Evolutionary conservation across 1,140 invertebrate genomes (phyloP), one percentile per base, ranked within the genome.

Genomic region (Daktulosphaira vitifoliae): DNA sequence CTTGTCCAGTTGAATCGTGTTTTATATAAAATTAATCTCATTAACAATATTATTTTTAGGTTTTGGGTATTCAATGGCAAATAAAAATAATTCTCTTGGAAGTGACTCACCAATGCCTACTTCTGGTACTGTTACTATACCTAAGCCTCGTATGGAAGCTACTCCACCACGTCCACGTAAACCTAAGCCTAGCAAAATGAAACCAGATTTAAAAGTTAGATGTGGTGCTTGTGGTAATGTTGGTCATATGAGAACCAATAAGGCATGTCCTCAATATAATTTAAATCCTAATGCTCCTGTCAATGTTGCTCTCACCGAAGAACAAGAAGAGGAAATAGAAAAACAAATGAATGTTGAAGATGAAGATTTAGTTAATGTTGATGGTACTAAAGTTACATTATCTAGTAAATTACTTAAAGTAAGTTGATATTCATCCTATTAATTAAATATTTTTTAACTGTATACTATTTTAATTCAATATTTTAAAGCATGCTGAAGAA

Each of bases 141-240:
- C 38, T 54, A 53, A 54, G 9, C 65, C 26, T 20, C 52, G 49
- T 11, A 48, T 54, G 22, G 52, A 66, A 66, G 39, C 16, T 7
- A 53, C 38, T 3, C 65, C 50, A 4, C 56, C 56, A 29, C 44
- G 25, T 29, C 56, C 56, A 20, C 56, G 56, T 48, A 62, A 62
- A 48, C 56, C 56, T 15, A 62, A 64, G 16, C 67, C 67, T 7
- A 48, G 37, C 33, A 68, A 72, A 59, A 69, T 72, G 23, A 73
- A 72, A 67, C 71, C 71, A 25, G 89, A 94, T 76, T 78, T 94
- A 2, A 93, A 94, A 78, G 79, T 99, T 18, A 84, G 82, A 78
- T 99, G 96, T 77, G 94, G 96, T 16, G 95, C 96, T 15, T 99
- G 96, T 78, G 95, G 95, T 4, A 88, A 92, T 71, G 87, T 86